phyloP scores from a whole-genome alignment of 1,140 invertebrate species.

The Spodoptera frugiperda region DNA sequence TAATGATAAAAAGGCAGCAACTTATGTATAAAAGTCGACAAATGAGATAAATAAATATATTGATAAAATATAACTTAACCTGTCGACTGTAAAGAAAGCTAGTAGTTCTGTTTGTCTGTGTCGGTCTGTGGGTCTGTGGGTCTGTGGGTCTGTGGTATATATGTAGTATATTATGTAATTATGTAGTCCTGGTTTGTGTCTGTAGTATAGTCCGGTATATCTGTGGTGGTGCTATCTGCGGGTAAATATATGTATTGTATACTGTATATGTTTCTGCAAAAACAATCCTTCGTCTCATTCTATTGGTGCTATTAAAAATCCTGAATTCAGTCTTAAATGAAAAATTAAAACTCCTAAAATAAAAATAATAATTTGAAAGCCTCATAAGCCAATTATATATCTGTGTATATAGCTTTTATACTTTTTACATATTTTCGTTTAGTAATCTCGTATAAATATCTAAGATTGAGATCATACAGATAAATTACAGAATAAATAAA shows the following conservation, averaged over 20 bases:
- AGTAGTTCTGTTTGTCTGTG: slow-evolving; percentile 33
- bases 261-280: slow-evolving; percentile 48
- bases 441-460: slow-evolving; percentile 86
- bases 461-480: slow-evolving; percentile 85
- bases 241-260: slow-evolving; percentile 51
- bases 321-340: slow-evolving; percentile 81
- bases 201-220: slow-evolving; percentile 56
- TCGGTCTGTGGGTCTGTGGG: slow-evolving; percentile 19
- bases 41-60: slow-evolving; percentile 44
- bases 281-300: slow-evolving; percentile 51
- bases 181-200: slow-evolving; percentile 50
- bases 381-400: slow-evolving; percentile 85
- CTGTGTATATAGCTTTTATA: slow-evolving; percentile 78
- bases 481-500: slow-evolving; percentile 84
- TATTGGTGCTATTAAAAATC: slow-evolving; percentile 79
- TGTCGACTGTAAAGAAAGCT: slow-evolving; percentile 41
- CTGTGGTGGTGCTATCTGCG: slow-evolving; percentile 73
- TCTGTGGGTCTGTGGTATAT: slow-evolving; percentile 4
- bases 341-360: slow-evolving; percentile 71
- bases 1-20: slow-evolving; percentile 37
- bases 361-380: slow-evolving; percentile 80
- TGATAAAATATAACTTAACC: slow-evolving; percentile 27
- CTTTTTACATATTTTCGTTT: slow-evolving; percentile 81
- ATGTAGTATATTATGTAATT: slow-evolving; percentile 39
- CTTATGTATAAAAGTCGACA: slow-evolving; percentile 39